A percentile compares a stretch with the other conserved stretches of the same genome.
These are phyloP conservation scores for Julus scandinavius DNA, from an alignment of 2,888 invertebrate species.

Conservation along the genomic window DNA sequence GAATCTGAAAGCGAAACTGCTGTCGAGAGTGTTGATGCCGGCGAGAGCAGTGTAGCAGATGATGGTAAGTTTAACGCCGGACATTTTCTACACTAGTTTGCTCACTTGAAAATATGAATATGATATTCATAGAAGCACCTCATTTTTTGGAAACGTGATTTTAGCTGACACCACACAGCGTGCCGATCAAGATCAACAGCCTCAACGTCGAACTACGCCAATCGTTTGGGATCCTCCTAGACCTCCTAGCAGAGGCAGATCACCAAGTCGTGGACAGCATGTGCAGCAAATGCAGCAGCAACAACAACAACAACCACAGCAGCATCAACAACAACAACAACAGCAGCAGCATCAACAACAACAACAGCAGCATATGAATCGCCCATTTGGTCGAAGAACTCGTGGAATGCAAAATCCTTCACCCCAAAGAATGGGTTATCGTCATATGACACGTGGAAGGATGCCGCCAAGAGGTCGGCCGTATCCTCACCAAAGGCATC, in stretches of 20 bases:
- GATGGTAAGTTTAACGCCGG: neutral
- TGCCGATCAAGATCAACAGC: slow-evolving; percentile 26
- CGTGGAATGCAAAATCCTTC: neutral
- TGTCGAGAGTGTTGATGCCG: neutral
- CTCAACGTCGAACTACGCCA: slow-evolving; percentile 53
- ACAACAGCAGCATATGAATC: neutral
- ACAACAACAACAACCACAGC: neutral
- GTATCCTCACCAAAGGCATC: slow-evolving; percentile 41
- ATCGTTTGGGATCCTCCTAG: slow-evolving; percentile 54
- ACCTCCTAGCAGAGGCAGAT: slow-evolving; percentile 15
- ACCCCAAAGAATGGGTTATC: slow-evolving; percentile 40
- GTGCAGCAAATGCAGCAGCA: neutral
- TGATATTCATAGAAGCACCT: too few species aligned
- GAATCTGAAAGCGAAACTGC: neutral
- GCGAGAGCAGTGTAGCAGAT: neutral
- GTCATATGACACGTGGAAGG: slow-evolving; percentile 28
- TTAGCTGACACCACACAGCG: neutral
- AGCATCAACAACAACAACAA: neutral
- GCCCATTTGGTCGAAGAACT: slow-evolving; percentile 19
- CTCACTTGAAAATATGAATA: too few species aligned
- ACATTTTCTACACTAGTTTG: too few species aligned
- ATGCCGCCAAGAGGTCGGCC: slow-evolving; percentile 45
- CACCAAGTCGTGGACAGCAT: neutral
- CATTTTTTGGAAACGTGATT: neutral
- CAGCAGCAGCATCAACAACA: neutral